Conservation (phyloP, 2,888 invertebrate genomes). For the Eilema griseolum region DNA sequence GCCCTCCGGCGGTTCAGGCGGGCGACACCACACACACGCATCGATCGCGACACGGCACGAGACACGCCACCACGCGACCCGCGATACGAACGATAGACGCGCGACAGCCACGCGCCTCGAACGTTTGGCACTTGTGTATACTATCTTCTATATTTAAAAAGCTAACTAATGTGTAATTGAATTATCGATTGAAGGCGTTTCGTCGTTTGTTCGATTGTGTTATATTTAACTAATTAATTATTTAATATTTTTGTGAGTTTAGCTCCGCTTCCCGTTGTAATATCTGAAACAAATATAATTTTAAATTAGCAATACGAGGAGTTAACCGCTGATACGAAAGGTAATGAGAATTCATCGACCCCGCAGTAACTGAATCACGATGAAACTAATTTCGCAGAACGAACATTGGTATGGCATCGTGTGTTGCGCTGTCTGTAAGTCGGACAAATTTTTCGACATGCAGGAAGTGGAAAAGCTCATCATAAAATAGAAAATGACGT, state of each 20-base stretch:
- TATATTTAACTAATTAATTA: constrained; percentile 53
- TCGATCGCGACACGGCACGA: constrained; percentile 41
- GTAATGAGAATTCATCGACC: constrained; percentile 65
- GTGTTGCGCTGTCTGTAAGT: not conserved
- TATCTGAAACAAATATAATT: constrained; percentile 80
- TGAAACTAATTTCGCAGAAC: constrained; percentile 62
- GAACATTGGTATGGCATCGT: constrained; percentile 19
- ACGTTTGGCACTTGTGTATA: constrained; percentile 70
- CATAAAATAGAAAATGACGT: constrained; percentile 16
- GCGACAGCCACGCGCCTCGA: constrained; percentile 44
- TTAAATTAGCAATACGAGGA: constrained; percentile 59
- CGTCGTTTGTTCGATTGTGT: constrained; percentile 69
- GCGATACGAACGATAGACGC: constrained; percentile 32
- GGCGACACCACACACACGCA: constrained; percentile 51
- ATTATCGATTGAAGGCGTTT: constrained; percentile 80
- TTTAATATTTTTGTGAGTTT: constrained; percentile 58
- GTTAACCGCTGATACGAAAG: constrained; percentile 57
- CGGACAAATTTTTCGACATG: not conserved
- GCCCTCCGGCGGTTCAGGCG: constrained; percentile 46
- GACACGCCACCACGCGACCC: constrained; percentile 21
- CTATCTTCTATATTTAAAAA: constrained; percentile 60
- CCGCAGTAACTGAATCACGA: constrained; percentile 61
- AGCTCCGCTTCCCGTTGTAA: constrained; percentile 63
- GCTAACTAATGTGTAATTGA: constrained; percentile 72
- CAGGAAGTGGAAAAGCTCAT: not conserved